These are phyloP conservation scores for Oryzias curvinotus DNA, from an alignment of 2,113 vertebrate genomes.

Conservation along the genomic window DNA sequence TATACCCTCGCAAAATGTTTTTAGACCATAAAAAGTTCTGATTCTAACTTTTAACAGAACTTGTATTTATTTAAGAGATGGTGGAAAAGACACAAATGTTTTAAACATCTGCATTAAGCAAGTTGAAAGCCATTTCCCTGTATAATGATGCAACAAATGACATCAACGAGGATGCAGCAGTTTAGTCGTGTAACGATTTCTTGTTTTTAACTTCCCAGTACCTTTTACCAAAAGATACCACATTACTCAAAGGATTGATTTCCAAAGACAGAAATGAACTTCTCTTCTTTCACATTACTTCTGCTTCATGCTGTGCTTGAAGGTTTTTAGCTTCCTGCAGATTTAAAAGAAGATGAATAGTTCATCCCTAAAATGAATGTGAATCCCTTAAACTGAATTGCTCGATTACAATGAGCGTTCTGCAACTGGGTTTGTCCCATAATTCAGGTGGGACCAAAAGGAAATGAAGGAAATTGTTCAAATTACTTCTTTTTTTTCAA, in stretches of 20 bases:
- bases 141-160: slow-evolving; percentile 51
- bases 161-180: slow-evolving; percentile 40
- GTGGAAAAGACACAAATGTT: slow-evolving; percentile 18
- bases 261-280: slow-evolving; percentile 30
- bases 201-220: slow-evolving; percentile 33
- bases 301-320: neutral
- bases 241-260: slow-evolving; percentile 40
- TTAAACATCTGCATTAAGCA: slow-evolving; percentile 30
- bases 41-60: slow-evolving; percentile 24
- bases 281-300: slow-evolving; percentile 14
- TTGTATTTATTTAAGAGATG: neutral
- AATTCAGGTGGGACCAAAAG: neutral
- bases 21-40: neutral
- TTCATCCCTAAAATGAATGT: slow-evolving; percentile 2
- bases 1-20: neutral
- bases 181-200: slow-evolving; percentile 21
- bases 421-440: too few species aligned
- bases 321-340: neutral
- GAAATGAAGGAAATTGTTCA: neutral
- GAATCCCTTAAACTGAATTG: neutral
- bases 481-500: too few species aligned
- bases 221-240: slow-evolving; percentile 32
- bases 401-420: neutral
- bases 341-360: neutral
- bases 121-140: slow-evolving; percentile 14